Conservation (phyloP, 2,797 vertebrate species). For the Buceros bicornis region DNA sequence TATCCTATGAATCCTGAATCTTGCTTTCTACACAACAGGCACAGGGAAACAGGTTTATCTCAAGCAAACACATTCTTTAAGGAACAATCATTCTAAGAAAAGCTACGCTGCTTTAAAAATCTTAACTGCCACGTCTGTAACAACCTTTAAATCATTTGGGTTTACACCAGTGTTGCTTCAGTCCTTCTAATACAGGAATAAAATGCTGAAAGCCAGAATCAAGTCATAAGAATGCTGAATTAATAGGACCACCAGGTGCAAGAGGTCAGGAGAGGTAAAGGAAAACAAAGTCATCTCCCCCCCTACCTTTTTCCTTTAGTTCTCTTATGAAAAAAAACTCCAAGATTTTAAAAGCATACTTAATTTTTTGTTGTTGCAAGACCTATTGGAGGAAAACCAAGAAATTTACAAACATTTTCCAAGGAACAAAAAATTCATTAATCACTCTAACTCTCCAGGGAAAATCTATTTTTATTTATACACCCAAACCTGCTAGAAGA, state of each 20-base stretch:
- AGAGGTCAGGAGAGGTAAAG: not conserved
- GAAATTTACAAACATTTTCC: not conserved
- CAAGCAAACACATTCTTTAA: not conserved
- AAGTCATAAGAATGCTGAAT: not conserved
- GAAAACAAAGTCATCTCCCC: accelerated
- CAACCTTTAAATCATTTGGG: not conserved
- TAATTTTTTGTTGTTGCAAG: not conserved
- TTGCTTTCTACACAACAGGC: not conserved
- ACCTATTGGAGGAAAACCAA: not conserved
- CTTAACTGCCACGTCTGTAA: not conserved
- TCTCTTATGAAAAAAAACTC: not conserved
- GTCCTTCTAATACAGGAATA: not conserved
- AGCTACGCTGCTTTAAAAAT: not conserved
- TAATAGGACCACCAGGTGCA: not conserved
- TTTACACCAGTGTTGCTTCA: not conserved
- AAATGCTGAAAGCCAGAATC: not conserved
- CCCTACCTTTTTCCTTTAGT: not conserved
- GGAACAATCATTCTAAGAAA: not conserved
- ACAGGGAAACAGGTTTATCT: not conserved
- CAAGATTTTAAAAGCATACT: not conserved
- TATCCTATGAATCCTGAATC: not conserved
- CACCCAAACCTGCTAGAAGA: accelerated
- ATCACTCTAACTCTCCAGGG: accelerated
- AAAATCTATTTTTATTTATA: accelerated
- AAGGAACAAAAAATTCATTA: not conserved